Conservation (phyloP, 2,888 invertebrate species). For the Cheilosia vernalis region DNA sequence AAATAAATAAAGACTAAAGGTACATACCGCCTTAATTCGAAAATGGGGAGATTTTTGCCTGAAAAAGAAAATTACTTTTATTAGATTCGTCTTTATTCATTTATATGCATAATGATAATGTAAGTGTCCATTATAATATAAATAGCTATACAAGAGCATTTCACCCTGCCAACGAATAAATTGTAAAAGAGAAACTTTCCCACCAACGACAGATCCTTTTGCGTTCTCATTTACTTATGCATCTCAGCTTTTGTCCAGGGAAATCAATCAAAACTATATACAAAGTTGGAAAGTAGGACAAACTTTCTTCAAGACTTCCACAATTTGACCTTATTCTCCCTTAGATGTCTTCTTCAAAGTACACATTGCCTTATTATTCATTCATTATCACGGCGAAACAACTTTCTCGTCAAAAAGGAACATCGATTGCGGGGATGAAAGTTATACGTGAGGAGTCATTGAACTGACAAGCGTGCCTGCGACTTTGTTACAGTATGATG, state of each 20-base stretch:
- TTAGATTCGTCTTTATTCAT: no score
- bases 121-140: background rate
- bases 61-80: no score
- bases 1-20: no score
- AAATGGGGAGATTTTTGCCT: no score
- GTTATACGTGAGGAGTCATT: slow-evolving; percentile 18
- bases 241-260: slow-evolving; percentile 56
- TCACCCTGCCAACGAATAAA: slow-evolving; percentile 19
- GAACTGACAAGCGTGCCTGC: background rate
- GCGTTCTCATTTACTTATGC: slow-evolving; percentile 30
- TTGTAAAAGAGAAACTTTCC: slow-evolving; percentile 36
- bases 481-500: background rate
- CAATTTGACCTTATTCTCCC: slow-evolving; percentile 22
- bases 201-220: slow-evolving; percentile 3
- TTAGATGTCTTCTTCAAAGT: background rate
- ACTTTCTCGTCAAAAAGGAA: background rate
- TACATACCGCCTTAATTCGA: no score
- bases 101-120: no score
- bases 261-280: slow-evolving; percentile 70
- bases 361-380: slow-evolving; percentile 39
- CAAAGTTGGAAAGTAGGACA: slow-evolving; percentile 54
- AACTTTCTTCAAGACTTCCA: slow-evolving; percentile 32
- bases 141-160: background rate
- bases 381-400: slow-evolving; percentile 34
- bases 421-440: slow-evolving; percentile 8